Evolutionary conservation across 2,113 vertebrate genomes (phyloP).

Genomic region (Amazona vittata): DNA sequence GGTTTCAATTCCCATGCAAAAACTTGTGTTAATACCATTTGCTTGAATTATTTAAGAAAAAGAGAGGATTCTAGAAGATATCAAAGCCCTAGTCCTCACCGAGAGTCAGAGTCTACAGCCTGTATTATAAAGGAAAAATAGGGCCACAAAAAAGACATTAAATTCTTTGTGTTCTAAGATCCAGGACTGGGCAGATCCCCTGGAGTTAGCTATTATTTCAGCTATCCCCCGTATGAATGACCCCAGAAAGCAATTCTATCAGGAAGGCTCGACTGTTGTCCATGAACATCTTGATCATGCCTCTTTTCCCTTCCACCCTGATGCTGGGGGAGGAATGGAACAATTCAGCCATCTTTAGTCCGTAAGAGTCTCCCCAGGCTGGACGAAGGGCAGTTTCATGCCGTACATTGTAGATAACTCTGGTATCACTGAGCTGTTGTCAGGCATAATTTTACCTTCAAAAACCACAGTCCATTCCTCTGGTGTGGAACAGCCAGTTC

Average conservation of each 20-base stretch:
- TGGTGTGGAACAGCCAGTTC: neutral
- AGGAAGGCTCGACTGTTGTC: neutral
- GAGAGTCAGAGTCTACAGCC: neutral
- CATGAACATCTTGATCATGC: neutral
- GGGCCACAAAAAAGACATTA: neutral
- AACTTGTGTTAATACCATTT: neutral
- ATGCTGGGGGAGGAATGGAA: neutral
- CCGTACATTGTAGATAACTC: neutral
- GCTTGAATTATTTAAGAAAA: neutral
- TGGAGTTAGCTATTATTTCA: neutral
- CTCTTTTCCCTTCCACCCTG: neutral
- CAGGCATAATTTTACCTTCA: neutral
- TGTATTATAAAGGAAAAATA: neutral
- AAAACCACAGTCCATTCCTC: neutral
- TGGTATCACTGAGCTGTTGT: neutral
- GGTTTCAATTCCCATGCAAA: neutral
- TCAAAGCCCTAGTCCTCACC: neutral
- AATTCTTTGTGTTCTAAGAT: neutral
- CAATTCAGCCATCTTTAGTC: neutral
- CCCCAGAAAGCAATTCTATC: neutral
- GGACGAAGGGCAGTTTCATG: neutral
- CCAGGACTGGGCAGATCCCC: neutral
- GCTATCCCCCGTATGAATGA: neutral
- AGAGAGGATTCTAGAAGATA: neutral
- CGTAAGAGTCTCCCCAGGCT: neutral